Evolutionary conservation across 30 jellyfish, hydroid and myxozoan genomes (phyloP).

Genomic region (Aurelia sp.): DNA sequence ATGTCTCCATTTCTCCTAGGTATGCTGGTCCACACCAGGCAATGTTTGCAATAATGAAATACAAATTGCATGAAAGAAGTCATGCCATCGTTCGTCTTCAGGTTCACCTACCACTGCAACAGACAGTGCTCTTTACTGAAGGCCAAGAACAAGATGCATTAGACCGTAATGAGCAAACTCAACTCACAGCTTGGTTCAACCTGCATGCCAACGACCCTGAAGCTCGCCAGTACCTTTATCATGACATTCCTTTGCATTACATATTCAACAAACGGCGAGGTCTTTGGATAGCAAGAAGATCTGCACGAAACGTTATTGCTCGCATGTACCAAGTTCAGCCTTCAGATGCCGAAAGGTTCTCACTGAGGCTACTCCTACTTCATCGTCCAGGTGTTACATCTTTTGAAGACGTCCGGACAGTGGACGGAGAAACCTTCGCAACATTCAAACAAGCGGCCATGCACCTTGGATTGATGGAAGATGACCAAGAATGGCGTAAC

Average conservation of each 20-base stretch:
- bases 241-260: conserved; percentile 53
- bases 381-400: neutral
- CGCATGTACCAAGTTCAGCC: neutral
- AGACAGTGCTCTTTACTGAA: neutral
- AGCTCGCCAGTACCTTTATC: too few species aligned
- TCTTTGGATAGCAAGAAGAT: neutral
- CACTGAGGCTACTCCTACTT: neutral
- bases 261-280: conserved; percentile 8
- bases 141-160: conserved; percentile 40
- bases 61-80: neutral
- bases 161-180: conserved; percentile 7
- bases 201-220: neutral
- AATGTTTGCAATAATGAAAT: neutral
- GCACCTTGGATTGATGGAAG: conserved; percentile 33
- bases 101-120: conserved; percentile 66
- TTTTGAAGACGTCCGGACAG: conserved; percentile 1
- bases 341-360: neutral
- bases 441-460: conserved; percentile 77
- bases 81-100: conserved; percentile 52
- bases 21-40: conserved; percentile 45
- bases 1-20: neutral
- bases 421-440: conserved; percentile 41
- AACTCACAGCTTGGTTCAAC: conserved; percentile 65
- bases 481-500: conserved; percentile 17
- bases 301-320: neutral